Conservation (phyloP, 2,113 vertebrate species). For the Cervus canadensis region DNA sequence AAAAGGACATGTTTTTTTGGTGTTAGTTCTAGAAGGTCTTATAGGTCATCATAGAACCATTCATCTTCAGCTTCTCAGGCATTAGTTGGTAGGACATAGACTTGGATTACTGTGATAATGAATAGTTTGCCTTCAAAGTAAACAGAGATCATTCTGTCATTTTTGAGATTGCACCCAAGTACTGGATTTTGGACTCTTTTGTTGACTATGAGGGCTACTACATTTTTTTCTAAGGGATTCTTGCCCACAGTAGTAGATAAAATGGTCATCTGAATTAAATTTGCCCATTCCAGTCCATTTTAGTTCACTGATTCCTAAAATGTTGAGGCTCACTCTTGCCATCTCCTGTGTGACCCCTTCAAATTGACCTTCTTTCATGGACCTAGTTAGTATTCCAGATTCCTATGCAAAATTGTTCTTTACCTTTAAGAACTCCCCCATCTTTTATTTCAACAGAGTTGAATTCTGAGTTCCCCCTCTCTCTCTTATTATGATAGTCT, state of each 20-base stretch:
- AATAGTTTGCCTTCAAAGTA: background rate
- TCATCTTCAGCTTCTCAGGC: background rate
- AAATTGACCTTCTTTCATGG: background rate
- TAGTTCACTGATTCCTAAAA: background rate
- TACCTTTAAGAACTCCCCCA: background rate
- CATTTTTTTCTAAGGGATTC: background rate
- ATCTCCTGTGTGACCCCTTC: background rate
- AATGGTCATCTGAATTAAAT: background rate
- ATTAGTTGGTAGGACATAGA: background rate
- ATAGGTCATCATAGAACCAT: background rate
- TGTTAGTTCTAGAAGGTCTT: background rate
- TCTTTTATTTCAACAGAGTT: background rate
- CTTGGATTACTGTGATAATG: background rate
- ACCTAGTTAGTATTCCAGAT: background rate
- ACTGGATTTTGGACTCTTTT: background rate
- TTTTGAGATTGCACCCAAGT: background rate
- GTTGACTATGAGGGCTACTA: background rate
- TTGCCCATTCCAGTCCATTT: rapidly evolving
- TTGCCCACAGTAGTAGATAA: background rate
- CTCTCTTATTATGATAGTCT: background rate
- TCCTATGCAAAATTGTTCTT: background rate
- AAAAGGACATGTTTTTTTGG: background rate
- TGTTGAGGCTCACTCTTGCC: background rate
- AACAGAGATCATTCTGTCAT: background rate
- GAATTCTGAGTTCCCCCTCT: background rate